Evolutionary conservation across 1,140 invertebrate species (phyloP), one percentile per base, ranked within the genome.

Genomic region (Diploscapter pachys): DNA sequence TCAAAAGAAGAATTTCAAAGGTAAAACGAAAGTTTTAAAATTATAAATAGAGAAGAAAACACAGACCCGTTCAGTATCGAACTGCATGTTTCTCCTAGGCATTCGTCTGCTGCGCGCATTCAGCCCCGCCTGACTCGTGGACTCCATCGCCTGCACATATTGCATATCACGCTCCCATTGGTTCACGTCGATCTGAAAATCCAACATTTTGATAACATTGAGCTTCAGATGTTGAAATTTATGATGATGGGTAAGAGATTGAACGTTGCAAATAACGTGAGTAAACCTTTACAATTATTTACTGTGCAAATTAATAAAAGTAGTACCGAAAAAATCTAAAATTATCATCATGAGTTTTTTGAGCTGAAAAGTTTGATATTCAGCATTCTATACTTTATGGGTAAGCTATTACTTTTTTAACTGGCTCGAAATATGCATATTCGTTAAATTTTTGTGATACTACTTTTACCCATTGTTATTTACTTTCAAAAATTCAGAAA

Each of bases 131-230:
- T 31, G 31, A 31, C 31, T 31, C 8, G 50, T 55, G 51, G 52
- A 52, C 50, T 59, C 80, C 74, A 71, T 53, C 57, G 79, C 81
- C 78, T 85, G 86, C n/a, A 85, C 77, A 74, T 78, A 55, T 87
- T 83, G 13, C 86, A 83, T 52, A 86, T 87, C 88, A 86, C 88
- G 76, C 86, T 87, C 13, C 87, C 87, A 79, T 81, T 83, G n/a
- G 77, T 85, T 80, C 80, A 85, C 55, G 65, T 87, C 71, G 13
- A 72, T 63, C 71, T 72, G 13, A 6, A 13, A 64, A 6, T 48
- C 51, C 6, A 9, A 13, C n/a, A 64, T 11, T 13, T 13, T 11
- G 1, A 59, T 31, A 31, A 31, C 0, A 31, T 31, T 31, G 31
- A 31, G 31, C 31, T 31, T 31, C 31, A 31, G 31, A 1, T 31